A percentile compares a stretch with the other conserved stretches of the same genome.
Conservation (phyloP, 1,140 invertebrate species). For the Bemisia tabaci region DNA sequence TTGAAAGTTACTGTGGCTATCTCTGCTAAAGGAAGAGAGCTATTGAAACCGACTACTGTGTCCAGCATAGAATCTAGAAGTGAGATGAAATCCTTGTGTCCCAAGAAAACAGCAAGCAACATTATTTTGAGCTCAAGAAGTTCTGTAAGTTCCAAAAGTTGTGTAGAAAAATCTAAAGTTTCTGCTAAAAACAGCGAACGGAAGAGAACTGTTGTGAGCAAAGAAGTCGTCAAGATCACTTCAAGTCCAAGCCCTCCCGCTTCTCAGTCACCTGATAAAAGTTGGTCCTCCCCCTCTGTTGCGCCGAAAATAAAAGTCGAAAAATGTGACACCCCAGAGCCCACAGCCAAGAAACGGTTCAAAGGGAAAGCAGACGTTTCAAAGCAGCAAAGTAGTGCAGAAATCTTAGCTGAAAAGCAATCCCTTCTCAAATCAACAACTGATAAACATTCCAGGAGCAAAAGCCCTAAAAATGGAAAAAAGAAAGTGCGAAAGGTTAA, state of each 20-base stretch:
- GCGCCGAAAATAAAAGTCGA: slow-evolving; percentile 19
- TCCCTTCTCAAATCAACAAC: neutral
- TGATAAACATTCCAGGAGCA: neutral
- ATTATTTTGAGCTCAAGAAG: neutral
- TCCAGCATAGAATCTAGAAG: slow-evolving; percentile 11
- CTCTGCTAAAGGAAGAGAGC: slow-evolving; percentile 34
- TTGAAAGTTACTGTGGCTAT: slow-evolving; percentile 34
- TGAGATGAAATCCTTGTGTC: neutral
- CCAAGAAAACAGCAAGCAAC: neutral
- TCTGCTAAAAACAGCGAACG: neutral
- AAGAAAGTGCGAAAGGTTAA: slow-evolving; percentile 23
- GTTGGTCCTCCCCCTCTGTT: slow-evolving; percentile 8
- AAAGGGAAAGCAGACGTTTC: neutral
- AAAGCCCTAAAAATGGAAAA: slow-evolving; percentile 11
- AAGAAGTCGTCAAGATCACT: neutral
- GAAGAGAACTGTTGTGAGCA: neutral
- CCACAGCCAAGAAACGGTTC: slow-evolving; percentile 1
- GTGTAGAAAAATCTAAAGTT: neutral
- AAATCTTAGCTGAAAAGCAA: neutral
- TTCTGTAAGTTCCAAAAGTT: neutral
- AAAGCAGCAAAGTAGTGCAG: neutral
- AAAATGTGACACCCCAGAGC: slow-evolving; percentile 12
- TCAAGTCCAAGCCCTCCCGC: neutral
- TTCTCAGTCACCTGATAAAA: neutral
- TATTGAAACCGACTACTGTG: slow-evolving; percentile 26